Evolutionary conservation across 2,113 vertebrate genomes (phyloP).

Genomic region (Grammomys surdaster): DNA sequence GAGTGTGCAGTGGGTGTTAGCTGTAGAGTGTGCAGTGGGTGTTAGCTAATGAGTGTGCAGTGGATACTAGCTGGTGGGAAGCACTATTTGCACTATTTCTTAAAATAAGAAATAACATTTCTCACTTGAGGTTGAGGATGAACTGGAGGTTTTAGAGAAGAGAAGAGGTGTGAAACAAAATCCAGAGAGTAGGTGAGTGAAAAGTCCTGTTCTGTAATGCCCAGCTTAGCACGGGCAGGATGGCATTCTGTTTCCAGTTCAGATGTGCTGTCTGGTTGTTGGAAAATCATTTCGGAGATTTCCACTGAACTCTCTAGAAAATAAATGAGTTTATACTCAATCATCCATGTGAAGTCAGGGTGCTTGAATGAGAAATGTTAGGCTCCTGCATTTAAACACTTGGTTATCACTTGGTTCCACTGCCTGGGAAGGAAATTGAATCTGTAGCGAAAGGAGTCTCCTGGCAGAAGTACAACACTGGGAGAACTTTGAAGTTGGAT

Average conservation of each 20-base stretch:
- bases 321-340: not conserved
- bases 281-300: not conserved
- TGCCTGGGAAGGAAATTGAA: not conserved
- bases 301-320: not conserved
- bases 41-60: too few species aligned
- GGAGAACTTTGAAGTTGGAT: not conserved
- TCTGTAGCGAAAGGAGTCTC: too few species aligned
- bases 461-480: not conserved
- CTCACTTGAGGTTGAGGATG: not conserved
- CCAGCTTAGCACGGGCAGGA: too few species aligned
- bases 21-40: too few species aligned
- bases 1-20: too few species aligned
- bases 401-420: not conserved
- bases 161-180: not conserved
- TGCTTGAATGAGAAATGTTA: not conserved
- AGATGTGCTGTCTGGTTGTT: not conserved
- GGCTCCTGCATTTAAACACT: not conserved
- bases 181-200: not conserved
- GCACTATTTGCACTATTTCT: not conserved
- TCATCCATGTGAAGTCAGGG: not conserved
- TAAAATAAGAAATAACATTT: not conserved
- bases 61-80: too few species aligned
- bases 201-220: too few species aligned
- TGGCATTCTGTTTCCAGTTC: not conserved
- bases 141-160: not conserved